These are phyloP conservation scores for Phaedon cochleariae DNA, from an alignment of 2,888 invertebrate genomes.

Conservation along the genomic window DNA sequence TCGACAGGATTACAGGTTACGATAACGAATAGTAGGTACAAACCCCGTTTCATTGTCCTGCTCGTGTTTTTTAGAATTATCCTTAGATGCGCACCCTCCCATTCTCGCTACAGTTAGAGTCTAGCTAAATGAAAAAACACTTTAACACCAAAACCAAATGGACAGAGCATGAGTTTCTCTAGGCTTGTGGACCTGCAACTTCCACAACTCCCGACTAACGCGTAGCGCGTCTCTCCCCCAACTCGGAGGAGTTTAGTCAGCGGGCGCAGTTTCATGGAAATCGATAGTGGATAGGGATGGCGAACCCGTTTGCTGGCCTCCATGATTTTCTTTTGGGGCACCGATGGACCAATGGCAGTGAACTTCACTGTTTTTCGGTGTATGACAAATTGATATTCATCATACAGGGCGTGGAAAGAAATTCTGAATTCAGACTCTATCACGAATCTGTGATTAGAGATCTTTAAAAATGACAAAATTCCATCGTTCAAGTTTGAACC, in stretches of 20 bases:
- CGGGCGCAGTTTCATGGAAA: conserved; percentile 46
- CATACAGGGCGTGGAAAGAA: too few species aligned
- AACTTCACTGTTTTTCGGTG: too few species aligned
- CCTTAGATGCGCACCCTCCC: conserved; percentile 91
- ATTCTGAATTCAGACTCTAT: too few species aligned
- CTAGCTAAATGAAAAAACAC: conserved; percentile 56
- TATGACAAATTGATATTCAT: too few species aligned
- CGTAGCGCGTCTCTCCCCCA: conserved; percentile 39
- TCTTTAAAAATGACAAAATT: too few species aligned
- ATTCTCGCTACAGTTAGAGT: conserved; percentile 62
- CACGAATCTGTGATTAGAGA: too few species aligned
- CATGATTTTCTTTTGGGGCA: too few species aligned
- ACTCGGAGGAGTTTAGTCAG: conserved; percentile 33
- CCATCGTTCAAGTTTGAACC: too few species aligned
- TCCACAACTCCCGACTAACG: conserved; percentile 47
- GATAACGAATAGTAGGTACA: conserved; percentile 66
- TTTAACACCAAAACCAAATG: conserved; percentile 59
- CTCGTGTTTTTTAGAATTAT: conserved; percentile 71
- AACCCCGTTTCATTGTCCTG: conserved; percentile 69
- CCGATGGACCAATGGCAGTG: too few species aligned
- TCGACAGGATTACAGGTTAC: too few species aligned
- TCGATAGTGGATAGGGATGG: conserved; percentile 45
- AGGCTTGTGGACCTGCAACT: conserved; percentile 47
- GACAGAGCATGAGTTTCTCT: conserved; percentile 55
- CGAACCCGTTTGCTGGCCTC: too few species aligned